Percentiles rank a stretch among this genome's conserved stretches.
phyloP scores from a whole-genome alignment of 2,797 vertebrate species.

The Pristis pectinata region DNA sequence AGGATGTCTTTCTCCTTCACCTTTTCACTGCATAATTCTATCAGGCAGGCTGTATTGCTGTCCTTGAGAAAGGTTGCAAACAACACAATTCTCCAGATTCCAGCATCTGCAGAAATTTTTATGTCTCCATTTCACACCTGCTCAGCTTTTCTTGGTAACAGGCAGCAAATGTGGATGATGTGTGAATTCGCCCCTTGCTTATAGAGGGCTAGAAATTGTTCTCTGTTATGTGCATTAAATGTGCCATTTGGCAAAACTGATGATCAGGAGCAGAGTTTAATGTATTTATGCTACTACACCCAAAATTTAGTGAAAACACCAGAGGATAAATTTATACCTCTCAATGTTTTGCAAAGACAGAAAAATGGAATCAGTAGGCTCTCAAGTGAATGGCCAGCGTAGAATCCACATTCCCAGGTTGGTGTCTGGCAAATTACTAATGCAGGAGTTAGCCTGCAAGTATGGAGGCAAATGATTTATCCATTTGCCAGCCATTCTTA shows the following conservation, averaged over 20 bases:
- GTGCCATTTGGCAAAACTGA: no score
- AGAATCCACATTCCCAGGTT: neutral
- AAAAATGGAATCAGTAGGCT: neutral
- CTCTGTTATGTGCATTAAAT: no score
- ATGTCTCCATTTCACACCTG: neutral
- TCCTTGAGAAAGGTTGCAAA: neutral
- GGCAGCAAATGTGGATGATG: neutral
- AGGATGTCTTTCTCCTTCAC: neutral
- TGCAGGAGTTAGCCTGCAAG: neutral
- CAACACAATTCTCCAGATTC: no score
- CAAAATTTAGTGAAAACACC: no score
- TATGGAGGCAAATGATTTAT: neutral
- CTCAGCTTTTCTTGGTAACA: neutral
- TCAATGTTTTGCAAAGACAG: neutral
- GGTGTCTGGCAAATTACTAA: neutral
- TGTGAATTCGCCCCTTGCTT: neutral
- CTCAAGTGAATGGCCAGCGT: no score
- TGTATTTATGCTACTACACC: no score
- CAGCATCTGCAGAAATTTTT: no score
- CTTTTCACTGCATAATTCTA: neutral
- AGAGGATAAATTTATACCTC: no score
- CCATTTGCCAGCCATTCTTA: neutral
- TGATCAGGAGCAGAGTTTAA: no score
- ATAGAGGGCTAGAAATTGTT: neutral
- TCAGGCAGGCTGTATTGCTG: neutral